phyloP scores from a whole-genome alignment of 2,797 vertebrate species.

The Pterois miles region DNA sequence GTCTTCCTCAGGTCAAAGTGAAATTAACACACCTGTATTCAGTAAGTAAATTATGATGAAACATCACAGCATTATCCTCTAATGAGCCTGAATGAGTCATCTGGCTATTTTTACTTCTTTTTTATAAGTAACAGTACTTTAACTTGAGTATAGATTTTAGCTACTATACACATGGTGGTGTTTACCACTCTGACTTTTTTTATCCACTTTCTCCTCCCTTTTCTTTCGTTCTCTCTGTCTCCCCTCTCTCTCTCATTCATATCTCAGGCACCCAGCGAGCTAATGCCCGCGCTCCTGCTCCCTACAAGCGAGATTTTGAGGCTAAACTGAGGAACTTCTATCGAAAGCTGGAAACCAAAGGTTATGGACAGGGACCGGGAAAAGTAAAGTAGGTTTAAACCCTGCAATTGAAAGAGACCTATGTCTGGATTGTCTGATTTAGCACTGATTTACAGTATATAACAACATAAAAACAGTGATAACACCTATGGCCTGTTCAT shows the following conservation, averaged over 20 bases:
- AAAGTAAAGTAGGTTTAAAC: conserved; percentile 92
- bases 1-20: no score
- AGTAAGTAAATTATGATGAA: background rate
- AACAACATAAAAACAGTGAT: no score
- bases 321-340: conserved; percentile 98
- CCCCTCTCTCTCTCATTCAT: background rate
- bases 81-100: background rate
- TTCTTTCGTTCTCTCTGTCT: background rate
- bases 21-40: no score
- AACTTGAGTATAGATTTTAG: background rate
- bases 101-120: background rate
- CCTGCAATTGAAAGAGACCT: background rate
- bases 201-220: background rate
- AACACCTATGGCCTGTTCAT: no score
- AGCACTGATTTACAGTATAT: no score
- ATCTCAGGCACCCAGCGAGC: conserved; percentile 93
- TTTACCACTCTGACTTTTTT: background rate
- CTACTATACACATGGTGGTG: background rate
- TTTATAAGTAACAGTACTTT: background rate
- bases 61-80: background rate
- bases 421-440: background rate
- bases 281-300: conserved; percentile 95
- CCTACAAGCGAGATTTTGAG: conserved; percentile 98
- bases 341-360: conserved; percentile 97
- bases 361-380: conserved; percentile 97